These are phyloP conservation scores for Opisthograptis luteolata DNA, from an alignment of 2,888 invertebrate genomes.

Conservation along the genomic window DNA sequence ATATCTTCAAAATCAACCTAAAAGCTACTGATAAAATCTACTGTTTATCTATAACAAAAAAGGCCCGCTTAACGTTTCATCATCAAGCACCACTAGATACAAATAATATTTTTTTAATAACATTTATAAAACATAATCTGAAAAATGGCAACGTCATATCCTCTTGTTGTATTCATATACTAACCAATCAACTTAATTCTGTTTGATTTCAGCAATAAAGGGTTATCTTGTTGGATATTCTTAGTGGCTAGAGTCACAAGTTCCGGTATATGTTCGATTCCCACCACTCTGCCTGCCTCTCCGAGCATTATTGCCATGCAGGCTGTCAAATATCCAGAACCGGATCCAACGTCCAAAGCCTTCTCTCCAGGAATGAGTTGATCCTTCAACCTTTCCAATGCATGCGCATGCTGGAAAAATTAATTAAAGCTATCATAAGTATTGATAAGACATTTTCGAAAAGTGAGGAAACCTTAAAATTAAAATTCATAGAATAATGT, in stretches of 20 bases:
- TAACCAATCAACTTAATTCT: slow-evolving; percentile 88
- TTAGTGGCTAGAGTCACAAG: slow-evolving; percentile 89
- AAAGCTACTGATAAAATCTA: too few species aligned
- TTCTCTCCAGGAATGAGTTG: slow-evolving; percentile 90
- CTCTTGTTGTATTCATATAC: not conserved
- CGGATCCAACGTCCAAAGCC: slow-evolving; percentile 96
- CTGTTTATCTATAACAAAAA: too few species aligned
- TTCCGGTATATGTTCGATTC: slow-evolving; percentile 95
- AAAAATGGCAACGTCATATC: too few species aligned
- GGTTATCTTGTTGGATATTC: slow-evolving; percentile 91
- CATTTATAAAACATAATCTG: too few species aligned
- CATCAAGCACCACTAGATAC: too few species aligned
- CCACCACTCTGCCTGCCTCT: slow-evolving; percentile 87
- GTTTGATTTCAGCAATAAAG: slow-evolving; percentile 87
- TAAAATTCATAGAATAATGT: too few species aligned
- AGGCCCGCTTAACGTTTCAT: too few species aligned
- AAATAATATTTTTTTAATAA: too few species aligned
- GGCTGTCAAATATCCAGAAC: slow-evolving; percentile 96
- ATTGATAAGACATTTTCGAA: too few species aligned
- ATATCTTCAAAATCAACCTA: too few species aligned
- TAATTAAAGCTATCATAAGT: too few species aligned
- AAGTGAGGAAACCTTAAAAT: too few species aligned
- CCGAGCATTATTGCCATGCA: slow-evolving; percentile 95
- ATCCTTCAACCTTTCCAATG: slow-evolving; percentile 92
- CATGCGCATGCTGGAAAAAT: slow-evolving; percentile 92